These are phyloP conservation scores for Meandrina meandrites DNA, from an alignment of 92 coral and sea anemone genomes.

Conservation along the genomic window DNA sequence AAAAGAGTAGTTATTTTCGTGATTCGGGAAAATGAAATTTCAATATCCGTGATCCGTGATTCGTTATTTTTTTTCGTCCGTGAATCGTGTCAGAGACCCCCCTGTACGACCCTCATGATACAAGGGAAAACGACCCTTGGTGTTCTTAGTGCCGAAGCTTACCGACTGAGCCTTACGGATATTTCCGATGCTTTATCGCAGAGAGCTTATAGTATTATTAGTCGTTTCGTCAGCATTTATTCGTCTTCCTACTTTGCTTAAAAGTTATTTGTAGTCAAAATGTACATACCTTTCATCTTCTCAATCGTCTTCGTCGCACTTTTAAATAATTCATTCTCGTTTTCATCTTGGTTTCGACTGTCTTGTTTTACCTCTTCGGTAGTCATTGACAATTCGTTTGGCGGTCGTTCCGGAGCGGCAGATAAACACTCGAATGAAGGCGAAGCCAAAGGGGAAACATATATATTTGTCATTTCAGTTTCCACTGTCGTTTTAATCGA, in stretches of 20 bases:
- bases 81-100: no score
- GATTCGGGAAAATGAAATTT: no score
- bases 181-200: neutral
- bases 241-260: no score
- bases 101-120: no score
- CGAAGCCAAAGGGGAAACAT: conserved; percentile 4
- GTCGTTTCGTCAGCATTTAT: no score
- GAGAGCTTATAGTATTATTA: neutral
- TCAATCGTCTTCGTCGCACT: neutral
- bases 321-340: neutral
- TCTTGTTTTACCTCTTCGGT: neutral
- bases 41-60: no score
- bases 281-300: neutral
- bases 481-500: neutral
- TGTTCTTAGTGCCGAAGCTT: neutral
- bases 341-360: conserved; percentile 3
- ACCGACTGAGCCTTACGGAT: neutral
- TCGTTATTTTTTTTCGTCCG: no score
- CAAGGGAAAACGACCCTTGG: no score
- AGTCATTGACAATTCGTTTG: neutral
- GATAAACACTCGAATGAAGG: conserved; percentile 28
- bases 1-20: no score
- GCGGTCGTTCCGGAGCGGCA: neutral
- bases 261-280: neutral
- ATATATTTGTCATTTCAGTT: neutral